phyloP scores from a whole-genome alignment of 2,113 vertebrate genomes.

The Xiphophorus maculatus region DNA sequence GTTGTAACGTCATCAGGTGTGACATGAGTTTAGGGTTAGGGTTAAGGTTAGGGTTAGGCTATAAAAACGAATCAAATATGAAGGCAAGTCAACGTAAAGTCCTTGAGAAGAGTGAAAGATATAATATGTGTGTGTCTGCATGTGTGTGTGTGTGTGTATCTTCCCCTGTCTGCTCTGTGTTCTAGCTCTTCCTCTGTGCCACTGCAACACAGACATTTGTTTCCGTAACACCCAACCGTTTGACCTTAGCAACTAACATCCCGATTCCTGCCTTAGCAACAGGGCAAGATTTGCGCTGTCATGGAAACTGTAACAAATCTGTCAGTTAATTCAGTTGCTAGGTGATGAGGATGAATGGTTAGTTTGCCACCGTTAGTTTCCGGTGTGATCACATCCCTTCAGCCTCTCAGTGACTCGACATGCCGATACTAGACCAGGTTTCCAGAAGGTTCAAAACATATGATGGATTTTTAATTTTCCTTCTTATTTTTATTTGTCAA shows the following conservation, averaged over 20 bases:
- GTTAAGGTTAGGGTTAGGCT: no score
- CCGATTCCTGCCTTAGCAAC: constrained; percentile 51
- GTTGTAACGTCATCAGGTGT: background rate
- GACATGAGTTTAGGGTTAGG: no score
- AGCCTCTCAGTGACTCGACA: background rate
- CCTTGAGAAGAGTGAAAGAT: background rate
- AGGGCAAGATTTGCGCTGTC: constrained; percentile 53
- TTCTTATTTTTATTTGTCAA: no score
- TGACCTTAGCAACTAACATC: constrained; percentile 60
- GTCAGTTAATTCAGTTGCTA: constrained; percentile 59
- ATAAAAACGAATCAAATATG: no score
- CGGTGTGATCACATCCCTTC: background rate
- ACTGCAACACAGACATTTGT: constrained; percentile 37
- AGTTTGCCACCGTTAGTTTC: constrained; percentile 11
- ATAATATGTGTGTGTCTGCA: constrained; percentile 3
- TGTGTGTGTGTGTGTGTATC: constrained; percentile 3
- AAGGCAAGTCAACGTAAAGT: no score
- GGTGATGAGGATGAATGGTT: constrained; percentile 35
- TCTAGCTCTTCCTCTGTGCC: constrained; percentile 13
- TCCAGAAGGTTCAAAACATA: background rate
- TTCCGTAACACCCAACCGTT: constrained; percentile 53
- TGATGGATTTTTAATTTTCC: no score
- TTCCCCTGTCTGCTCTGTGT: constrained; percentile 4
- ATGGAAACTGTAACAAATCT: constrained; percentile 64
- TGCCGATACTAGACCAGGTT: background rate